A percentile compares a stretch with the other conserved stretches of the same genome.
Conservation (phyloP, 2,797 vertebrate species). For the Cheirogaleus major region DNA sequence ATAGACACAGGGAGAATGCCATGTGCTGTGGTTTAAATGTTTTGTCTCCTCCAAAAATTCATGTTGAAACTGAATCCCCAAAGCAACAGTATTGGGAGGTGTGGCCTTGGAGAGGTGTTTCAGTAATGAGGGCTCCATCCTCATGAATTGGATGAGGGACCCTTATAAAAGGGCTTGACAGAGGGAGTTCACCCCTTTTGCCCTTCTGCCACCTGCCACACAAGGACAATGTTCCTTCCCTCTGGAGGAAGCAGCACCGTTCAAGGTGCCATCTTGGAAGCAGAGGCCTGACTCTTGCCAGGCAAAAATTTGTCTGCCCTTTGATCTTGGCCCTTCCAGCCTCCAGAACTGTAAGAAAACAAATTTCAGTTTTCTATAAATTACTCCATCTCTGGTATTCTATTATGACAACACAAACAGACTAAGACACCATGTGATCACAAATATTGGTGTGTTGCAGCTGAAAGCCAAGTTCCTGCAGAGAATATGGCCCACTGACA, state of each 20-base stretch:
- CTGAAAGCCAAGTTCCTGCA: background rate
- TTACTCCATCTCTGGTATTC: background rate
- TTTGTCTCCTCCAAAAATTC: background rate
- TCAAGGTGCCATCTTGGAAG: background rate
- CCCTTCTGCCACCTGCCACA: background rate
- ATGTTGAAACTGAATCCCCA: background rate
- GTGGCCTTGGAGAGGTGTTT: background rate
- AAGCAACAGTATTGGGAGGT: background rate
- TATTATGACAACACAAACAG: background rate
- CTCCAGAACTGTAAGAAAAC: background rate
- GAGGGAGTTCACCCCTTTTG: background rate
- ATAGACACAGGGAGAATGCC: too few species aligned
- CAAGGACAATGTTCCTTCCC: background rate
- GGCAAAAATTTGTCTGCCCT: background rate
- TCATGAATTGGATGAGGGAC: background rate
- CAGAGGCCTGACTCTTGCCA: background rate
- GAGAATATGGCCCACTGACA: background rate
- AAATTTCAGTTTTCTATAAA: background rate
- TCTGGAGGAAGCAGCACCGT: background rate
- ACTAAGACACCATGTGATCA: background rate
- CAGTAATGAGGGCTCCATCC: background rate
- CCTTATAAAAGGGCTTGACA: background rate
- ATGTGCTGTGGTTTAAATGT: background rate
- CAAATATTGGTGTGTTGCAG: background rate
- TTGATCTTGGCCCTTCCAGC: background rate